Conservation (phyloP, 2,888 invertebrate species). For the Nemurella pictetii region DNA sequence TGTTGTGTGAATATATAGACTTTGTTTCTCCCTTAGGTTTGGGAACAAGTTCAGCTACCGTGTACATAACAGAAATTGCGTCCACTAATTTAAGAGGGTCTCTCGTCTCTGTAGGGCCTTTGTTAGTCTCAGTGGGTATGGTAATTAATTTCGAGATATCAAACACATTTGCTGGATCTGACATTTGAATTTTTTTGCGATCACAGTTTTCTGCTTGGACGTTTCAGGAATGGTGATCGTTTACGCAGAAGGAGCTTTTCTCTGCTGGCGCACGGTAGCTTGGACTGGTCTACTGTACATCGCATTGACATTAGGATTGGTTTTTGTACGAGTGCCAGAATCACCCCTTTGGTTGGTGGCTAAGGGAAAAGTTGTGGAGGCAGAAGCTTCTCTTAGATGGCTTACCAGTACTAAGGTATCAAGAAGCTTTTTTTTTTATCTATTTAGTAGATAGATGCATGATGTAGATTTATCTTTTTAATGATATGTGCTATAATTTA, state of each 20-base stretch:
- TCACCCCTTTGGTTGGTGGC: conserved; percentile 64
- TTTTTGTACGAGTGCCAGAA: conserved; percentile 57
- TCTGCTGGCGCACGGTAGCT: conserved; percentile 60
- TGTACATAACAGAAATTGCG: conserved; percentile 65
- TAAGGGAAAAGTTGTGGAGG: conserved; percentile 59
- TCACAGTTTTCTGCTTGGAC: not conserved
- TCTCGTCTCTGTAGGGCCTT: conserved; percentile 61
- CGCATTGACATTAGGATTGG: conserved; percentile 56
- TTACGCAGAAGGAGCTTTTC: conserved; percentile 59
- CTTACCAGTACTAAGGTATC: conserved; percentile 43
- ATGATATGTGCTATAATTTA: too few species aligned
- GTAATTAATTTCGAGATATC: conserved; percentile 17
- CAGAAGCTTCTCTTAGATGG: conserved; percentile 57
- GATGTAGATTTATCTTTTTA: too few species aligned
- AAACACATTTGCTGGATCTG: not conserved
- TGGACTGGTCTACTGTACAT: conserved; percentile 60
- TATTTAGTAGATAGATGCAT: too few species aligned
- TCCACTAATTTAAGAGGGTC: conserved; percentile 63
- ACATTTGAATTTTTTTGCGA: too few species aligned
- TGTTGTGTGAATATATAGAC: not conserved
- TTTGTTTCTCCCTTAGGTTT: conserved; percentile 51
- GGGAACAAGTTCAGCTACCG: conserved; percentile 63
- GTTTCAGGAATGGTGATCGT: conserved; percentile 59
- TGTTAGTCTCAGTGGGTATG: conserved; percentile 61
- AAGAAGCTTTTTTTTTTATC: too few species aligned